These are phyloP conservation scores for Coleophora flavipennella DNA, from an alignment of 2,888 invertebrate genomes.

Conservation along the genomic window DNA sequence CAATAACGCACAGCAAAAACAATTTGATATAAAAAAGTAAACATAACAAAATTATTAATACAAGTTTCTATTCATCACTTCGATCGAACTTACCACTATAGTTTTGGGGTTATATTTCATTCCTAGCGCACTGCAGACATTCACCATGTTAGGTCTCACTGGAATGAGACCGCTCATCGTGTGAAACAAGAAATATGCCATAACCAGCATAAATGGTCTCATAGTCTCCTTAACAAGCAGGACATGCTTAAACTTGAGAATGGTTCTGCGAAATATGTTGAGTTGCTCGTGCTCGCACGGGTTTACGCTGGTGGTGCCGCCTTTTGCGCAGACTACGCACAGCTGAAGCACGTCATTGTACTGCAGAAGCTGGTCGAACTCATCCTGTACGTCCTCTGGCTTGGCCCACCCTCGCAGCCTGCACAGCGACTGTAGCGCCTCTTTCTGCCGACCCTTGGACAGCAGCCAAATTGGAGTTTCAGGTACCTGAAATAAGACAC, in stretches of 20 bases:
- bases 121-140: constrained; percentile 61
- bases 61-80: no score
- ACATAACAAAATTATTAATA: no score
- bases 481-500: constrained; percentile 52
- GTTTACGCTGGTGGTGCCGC: constrained; percentile 25
- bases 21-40: no score
- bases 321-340: constrained; percentile 46
- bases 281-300: constrained; percentile 38
- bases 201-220: constrained; percentile 63
- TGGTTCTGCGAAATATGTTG: constrained; percentile 31
- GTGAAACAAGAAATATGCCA: constrained; percentile 67
- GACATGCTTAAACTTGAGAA: constrained; percentile 41
- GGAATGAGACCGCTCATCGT: constrained; percentile 63
- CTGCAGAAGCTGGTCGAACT: constrained; percentile 57
- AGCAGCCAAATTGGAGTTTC: constrained; percentile 75
- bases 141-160: constrained; percentile 71
- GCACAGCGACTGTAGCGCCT: constrained; percentile 66
- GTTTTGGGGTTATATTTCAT: constrained; percentile 57
- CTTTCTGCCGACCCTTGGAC: constrained; percentile 67
- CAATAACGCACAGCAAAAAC: no score
- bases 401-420: constrained; percentile 70
- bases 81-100: constrained; percentile 53
- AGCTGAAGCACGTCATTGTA: constrained; percentile 49
- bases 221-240: constrained; percentile 65
- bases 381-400: constrained; percentile 62